These are phyloP conservation scores for Perca schrenkii DNA, from an alignment of 2,113 vertebrate species.

Conservation along the genomic window DNA sequence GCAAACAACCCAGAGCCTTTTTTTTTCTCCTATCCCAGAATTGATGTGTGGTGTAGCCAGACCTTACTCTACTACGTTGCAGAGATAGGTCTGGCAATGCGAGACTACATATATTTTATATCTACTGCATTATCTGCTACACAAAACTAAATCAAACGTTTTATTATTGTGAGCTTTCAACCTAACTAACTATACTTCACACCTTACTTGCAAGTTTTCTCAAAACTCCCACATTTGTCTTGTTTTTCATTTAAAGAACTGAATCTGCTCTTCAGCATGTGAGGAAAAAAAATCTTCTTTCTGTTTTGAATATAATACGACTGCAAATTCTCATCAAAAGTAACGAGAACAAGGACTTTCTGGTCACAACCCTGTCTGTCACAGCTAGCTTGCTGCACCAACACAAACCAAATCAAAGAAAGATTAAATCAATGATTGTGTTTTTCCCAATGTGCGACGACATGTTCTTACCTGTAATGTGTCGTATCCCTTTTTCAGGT, in stretches of 20 bases:
- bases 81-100: too few species aligned
- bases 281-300: too few species aligned
- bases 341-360: neutral
- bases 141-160: neutral
- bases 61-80: too few species aligned
- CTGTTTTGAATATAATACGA: neutral
- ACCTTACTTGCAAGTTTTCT: neutral
- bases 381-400: neutral
- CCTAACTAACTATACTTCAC: neutral
- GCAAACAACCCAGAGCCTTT: too few species aligned
- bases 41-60: too few species aligned
- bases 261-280: too few species aligned
- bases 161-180: neutral
- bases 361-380: neutral
- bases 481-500: constrained; percentile 95
- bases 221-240: neutral
- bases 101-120: neutral
- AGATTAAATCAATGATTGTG: constrained; percentile 14
- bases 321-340: neutral
- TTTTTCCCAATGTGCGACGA: neutral
- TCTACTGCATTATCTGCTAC: neutral
- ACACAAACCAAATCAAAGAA: neutral
- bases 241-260: neutral
- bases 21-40: too few species aligned
- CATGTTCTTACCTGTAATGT: constrained; percentile 88